These are phyloP conservation scores for Gavialis gangeticus DNA, from an alignment of 2,113 vertebrate genomes.

Conservation along the genomic window DNA sequence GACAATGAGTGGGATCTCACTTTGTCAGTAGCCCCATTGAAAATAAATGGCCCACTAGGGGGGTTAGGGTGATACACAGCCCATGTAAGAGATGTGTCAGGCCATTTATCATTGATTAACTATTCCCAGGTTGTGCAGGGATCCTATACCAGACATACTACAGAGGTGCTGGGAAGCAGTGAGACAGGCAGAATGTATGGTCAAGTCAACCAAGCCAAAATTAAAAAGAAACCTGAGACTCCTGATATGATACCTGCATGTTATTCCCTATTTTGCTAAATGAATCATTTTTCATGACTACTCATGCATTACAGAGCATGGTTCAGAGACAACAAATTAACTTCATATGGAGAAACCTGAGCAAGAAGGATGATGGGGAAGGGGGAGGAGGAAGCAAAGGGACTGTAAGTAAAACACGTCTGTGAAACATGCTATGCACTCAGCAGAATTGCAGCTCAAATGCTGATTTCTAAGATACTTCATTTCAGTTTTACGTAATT, in stretches of 20 bases:
- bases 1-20: background rate
- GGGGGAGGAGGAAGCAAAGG: background rate
- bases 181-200: background rate
- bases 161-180: background rate
- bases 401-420: background rate
- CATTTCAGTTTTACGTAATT: background rate
- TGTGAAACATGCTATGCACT: background rate
- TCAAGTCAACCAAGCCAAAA: background rate
- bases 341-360: background rate
- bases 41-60: too few relatives aligned
- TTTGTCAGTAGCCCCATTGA: too few relatives aligned
- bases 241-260: background rate
- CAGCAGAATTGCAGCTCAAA: background rate
- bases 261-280: fast-evolving
- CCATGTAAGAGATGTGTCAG: background rate
- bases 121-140: background rate
- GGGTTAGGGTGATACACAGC: background rate
- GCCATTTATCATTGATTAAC: background rate
- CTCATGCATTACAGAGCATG: background rate
- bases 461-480: background rate
- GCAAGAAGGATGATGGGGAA: background rate
- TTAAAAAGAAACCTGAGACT: background rate
- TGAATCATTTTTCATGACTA: background rate
- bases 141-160: background rate
- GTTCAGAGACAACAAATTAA: background rate